Base-by-base conservation (phyloP, 1,140 invertebrate genomes). In the Nephila pilipes region DNA sequence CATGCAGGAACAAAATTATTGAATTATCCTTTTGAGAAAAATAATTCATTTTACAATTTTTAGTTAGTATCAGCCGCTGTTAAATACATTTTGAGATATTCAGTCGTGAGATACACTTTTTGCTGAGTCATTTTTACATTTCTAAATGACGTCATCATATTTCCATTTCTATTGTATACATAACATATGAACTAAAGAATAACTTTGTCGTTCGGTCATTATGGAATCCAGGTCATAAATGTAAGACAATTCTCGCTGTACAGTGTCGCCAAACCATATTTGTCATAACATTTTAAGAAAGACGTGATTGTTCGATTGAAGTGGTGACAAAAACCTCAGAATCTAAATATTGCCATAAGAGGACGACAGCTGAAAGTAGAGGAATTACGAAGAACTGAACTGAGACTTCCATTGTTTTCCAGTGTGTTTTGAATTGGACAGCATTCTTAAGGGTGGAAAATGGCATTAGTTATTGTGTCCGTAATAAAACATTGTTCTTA, bases 261-360 rank as follows among this genome's bases (percentile, higher is more conserved):
- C 55, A 32, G 29, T 80, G 88, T 90, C 88, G 36, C 25, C 75
- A 46, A 80, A 57, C 54, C 29, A 88, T 36, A 36, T 90, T 90
- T 54, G 54, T 75, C 20, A 46, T 55, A 80, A 79, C 22, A 10
- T 88, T 69, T 90, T 25, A 29, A 90, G 65, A 80, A 90, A 90
- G 88, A 25, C 22, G 54, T 60, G 38, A 90, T 90, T 90, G 88
- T 90, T 90, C 88, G 25, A 79, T 55, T 32, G 65, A 90, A 90
- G 88, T 90, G 69, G 32, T 58, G 25, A 69, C 25, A 32, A 90
- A 88, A 69, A 80, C 32, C n/a, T 55, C 55, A 87, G 65, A 90
- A 80, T 38, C 69, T 75, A 88, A 88, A 88, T 57, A 75, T 90
- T 90, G 20, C 36, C 6, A 16, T 79, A 3, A 90, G 54, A 90